These are phyloP conservation scores for Caenorhabditis auriculariae DNA, from an alignment of 2,888 invertebrate species.

Conservation along the genomic window DNA sequence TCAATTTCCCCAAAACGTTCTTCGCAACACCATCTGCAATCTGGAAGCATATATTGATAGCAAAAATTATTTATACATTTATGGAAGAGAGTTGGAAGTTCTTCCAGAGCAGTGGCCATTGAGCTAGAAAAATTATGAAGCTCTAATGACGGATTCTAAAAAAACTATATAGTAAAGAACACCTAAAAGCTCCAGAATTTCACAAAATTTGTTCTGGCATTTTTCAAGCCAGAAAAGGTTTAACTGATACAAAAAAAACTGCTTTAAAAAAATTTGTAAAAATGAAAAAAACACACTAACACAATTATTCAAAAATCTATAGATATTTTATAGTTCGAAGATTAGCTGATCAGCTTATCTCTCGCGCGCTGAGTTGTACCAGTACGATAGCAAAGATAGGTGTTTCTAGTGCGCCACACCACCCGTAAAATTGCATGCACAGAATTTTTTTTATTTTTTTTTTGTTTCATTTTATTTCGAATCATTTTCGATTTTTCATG, in stretches of 20 bases:
- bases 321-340: constrained; percentile 2
- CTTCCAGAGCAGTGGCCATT: constrained; percentile 5
- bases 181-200: background rate
- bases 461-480: background rate
- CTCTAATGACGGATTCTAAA: background rate
- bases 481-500: constrained; percentile 2
- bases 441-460: constrained; percentile 12
- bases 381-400: background rate
- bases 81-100: constrained; percentile 30
- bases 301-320: background rate
- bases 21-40: constrained; percentile 27
- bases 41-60: background rate
- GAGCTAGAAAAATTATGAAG: constrained; percentile 4
- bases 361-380: background rate
- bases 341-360: constrained; percentile 6
- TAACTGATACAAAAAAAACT: constrained; percentile 3
- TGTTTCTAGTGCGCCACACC: too few relatives aligned
- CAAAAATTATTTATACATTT: constrained; percentile 15
- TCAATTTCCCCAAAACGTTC: constrained; percentile 29
- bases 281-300: too few relatives aligned
- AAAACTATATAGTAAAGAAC: background rate
- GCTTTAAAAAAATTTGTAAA: too few relatives aligned
- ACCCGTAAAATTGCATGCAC: background rate
- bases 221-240: background rate
- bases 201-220: background rate